Percentiles rank a stretch among this genome's conserved stretches.
These are phyloP conservation scores for Leptoclinus maculatus DNA, from an alignment of 2,797 vertebrate species.

Conservation along the genomic window DNA sequence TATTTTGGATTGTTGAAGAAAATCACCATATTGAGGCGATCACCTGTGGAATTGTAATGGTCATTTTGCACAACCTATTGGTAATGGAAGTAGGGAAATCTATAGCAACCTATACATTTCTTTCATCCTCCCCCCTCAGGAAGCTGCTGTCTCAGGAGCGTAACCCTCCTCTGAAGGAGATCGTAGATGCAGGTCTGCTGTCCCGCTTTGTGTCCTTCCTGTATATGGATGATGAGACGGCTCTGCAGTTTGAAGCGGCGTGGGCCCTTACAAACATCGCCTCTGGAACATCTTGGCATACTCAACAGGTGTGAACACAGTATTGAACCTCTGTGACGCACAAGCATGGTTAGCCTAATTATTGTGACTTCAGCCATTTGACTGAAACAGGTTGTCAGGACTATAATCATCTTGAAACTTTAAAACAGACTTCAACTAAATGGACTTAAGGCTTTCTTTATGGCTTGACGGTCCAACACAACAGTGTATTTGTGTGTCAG, in stretches of 20 bases:
- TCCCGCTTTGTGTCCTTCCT: slow-evolving; percentile 89
- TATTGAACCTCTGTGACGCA: background rate
- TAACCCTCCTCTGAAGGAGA: slow-evolving; percentile 87
- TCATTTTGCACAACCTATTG: background rate
- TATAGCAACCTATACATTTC: background rate
- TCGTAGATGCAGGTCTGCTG: slow-evolving; percentile 88
- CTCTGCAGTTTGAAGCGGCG: slow-evolving; percentile 92
- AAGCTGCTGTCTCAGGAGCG: slow-evolving; percentile 88
- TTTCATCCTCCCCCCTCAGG: slow-evolving; percentile 64
- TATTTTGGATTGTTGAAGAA: background rate
- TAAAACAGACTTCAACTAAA: background rate
- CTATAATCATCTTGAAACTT: background rate
- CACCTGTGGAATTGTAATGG: background rate
- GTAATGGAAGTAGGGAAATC: background rate
- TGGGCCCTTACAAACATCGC: slow-evolving; percentile 95
- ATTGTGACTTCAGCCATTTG: background rate
- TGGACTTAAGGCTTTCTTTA: background rate
- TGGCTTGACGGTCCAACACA: background rate
- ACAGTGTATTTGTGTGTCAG: slow-evolving; percentile 40
- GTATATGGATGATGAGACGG: slow-evolving; percentile 71
- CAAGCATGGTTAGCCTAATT: background rate
- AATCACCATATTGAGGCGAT: background rate
- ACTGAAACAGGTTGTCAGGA: background rate
- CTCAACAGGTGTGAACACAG: slow-evolving; percentile 71
- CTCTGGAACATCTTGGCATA: slow-evolving; percentile 90